phyloP scores from a whole-genome alignment of 2,797 vertebrate genomes.

The Poeciliopsis gracilis region DNA sequence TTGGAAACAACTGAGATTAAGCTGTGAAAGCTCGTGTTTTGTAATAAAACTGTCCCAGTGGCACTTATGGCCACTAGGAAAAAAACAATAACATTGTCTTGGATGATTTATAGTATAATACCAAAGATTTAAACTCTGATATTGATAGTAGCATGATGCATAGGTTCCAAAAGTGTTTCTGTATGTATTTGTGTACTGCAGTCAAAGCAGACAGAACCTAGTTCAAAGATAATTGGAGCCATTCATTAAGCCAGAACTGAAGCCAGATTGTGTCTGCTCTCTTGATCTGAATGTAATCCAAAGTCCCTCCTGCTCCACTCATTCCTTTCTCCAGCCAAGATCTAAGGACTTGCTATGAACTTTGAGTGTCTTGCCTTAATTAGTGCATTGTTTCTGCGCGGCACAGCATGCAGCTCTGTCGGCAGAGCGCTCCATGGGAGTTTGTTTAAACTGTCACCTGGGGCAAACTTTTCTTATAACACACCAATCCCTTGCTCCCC shows the following conservation, averaged over 20 bases:
- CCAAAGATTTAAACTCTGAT: slow-evolving; percentile 8
- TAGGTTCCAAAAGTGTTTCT: neutral
- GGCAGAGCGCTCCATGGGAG: slow-evolving; percentile 55
- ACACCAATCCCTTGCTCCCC: slow-evolving; percentile 5
- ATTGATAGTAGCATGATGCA: slow-evolving; percentile 5
- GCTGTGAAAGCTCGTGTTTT: slow-evolving; percentile 16
- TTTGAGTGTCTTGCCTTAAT: slow-evolving; percentile 70
- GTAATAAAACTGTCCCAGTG: slow-evolving; percentile 50
- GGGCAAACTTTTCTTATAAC: slow-evolving; percentile 63
- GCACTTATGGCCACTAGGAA: slow-evolving; percentile 23
- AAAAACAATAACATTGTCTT: slow-evolving; percentile 32
- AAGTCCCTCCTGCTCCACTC: slow-evolving; percentile 33
- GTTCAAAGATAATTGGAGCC: slow-evolving; percentile 71
- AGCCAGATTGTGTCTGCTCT: slow-evolving; percentile 69
- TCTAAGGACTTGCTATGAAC: slow-evolving; percentile 66
- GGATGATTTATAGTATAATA: slow-evolving; percentile 7
- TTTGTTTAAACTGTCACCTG: slow-evolving; percentile 75
- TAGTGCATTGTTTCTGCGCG: slow-evolving; percentile 70
- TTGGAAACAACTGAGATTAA: neutral
- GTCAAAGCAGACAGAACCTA: slow-evolving; percentile 52
- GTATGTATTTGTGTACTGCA: slow-evolving; percentile 2
- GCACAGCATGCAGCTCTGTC: slow-evolving; percentile 65
- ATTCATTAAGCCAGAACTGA: slow-evolving; percentile 65
- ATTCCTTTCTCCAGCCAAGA: slow-evolving; percentile 64
- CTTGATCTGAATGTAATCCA: slow-evolving; percentile 74